Conservation (phyloP, 2,888 invertebrate species). For the Amorpha juglandis region DNA sequence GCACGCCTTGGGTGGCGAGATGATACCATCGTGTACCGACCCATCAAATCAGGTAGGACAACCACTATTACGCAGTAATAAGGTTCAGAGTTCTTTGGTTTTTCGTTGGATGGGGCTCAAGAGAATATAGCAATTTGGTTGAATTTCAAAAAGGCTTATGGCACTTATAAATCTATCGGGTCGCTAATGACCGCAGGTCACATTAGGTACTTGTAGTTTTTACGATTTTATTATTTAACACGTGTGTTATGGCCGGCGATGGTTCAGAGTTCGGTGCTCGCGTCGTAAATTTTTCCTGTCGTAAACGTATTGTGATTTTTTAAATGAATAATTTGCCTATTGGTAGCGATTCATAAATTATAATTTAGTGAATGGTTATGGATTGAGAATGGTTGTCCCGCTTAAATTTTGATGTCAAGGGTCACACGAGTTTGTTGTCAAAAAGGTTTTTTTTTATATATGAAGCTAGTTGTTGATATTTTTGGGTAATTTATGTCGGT, state of each 20-base stretch:
- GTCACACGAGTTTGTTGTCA: neutral
- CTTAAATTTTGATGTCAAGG: too few relatives aligned
- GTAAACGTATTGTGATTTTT: conserved; percentile 19
- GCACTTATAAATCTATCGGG: conserved; percentile 74
- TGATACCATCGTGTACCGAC: conserved; percentile 29
- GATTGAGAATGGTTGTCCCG: neutral
- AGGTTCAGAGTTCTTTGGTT: neutral
- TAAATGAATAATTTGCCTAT: conserved; percentile 14
- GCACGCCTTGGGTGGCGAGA: conserved; percentile 73
- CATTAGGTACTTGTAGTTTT: conserved; percentile 34
- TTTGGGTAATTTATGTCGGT: neutral
- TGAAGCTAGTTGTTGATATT: neutral
- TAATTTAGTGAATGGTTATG: conserved; percentile 10
- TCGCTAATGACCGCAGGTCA: conserved; percentile 68
- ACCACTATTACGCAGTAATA: neutral
- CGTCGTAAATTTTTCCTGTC: conserved; percentile 17
- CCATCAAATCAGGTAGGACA: neutral
- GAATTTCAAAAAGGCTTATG: conserved; percentile 72
- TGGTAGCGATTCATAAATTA: conserved; percentile 22
- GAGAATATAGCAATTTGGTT: conserved; percentile 3
- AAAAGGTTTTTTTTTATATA: neutral
- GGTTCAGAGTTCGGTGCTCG: conserved; percentile 19
- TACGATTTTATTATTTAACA: conserved; percentile 25
- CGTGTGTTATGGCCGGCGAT: conserved; percentile 18
- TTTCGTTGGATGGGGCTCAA: neutral